These are phyloP conservation scores for Hybos culiciformis DNA, from an alignment of 2,888 invertebrate species.

Conservation along the genomic window DNA sequence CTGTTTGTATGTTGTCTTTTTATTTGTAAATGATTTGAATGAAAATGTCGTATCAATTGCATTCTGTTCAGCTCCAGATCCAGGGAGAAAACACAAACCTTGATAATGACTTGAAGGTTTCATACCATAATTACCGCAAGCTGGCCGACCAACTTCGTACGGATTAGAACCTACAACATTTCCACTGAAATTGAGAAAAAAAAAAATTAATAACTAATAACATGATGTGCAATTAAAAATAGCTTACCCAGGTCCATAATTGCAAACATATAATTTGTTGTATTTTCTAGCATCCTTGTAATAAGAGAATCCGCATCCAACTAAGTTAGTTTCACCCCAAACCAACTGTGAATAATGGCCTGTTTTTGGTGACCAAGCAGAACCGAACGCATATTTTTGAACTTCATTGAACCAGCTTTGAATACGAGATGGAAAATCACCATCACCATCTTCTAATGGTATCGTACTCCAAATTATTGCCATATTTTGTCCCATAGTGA, in stretches of 20 bases:
- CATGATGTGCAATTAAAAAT: too few species aligned
- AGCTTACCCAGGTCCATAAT: slow-evolving; percentile 63
- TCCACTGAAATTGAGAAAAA: slow-evolving; percentile 40
- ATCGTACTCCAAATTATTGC: slow-evolving; percentile 68
- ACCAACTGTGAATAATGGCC: slow-evolving; percentile 83
- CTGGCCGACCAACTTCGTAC: slow-evolving; percentile 60
- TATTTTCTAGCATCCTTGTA: slow-evolving; percentile 66
- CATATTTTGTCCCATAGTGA: slow-evolving; percentile 75
- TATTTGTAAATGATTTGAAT: slow-evolving; percentile 23
- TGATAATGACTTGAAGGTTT: slow-evolving; percentile 56
- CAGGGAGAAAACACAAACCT: slow-evolving; percentile 48
- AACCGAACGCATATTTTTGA: slow-evolving; percentile 47
- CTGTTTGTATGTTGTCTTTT: slow-evolving; percentile 19
- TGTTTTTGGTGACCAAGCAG: slow-evolving; percentile 52
- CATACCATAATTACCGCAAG: slow-evolving; percentile 56
- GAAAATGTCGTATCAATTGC: slow-evolving; percentile 31
- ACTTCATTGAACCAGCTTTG: slow-evolving; percentile 73
- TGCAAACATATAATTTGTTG: slow-evolving; percentile 72
- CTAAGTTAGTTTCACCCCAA: slow-evolving; percentile 72
- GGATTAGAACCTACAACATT: slow-evolving; percentile 64
- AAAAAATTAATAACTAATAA: too few species aligned
- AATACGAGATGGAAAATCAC: slow-evolving; percentile 61
- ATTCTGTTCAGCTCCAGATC: slow-evolving; percentile 39
- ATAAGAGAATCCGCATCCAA: slow-evolving; percentile 78
- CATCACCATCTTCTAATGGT: slow-evolving; percentile 41